Base-by-base conservation (phyloP, 2,113 vertebrate species). In the Peucedramus taeniatus region DNA sequence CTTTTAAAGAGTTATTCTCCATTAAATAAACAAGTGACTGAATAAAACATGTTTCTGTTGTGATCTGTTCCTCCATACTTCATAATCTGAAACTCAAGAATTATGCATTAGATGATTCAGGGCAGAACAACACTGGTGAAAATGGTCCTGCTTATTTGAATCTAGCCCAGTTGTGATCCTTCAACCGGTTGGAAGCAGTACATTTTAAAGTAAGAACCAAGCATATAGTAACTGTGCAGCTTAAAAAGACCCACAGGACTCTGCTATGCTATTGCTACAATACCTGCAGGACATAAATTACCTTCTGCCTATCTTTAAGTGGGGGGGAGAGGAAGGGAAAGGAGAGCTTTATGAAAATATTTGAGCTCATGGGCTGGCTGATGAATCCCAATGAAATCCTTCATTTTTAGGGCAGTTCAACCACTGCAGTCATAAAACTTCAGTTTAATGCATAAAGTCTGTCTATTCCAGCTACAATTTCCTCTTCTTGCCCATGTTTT, bases 271-370 rank as follows among this genome's bases (percentile, higher is more conserved):
- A 31, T 28, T 79, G 77, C 66, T 70, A 40, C 30, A 69, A 64
- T 39, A 54, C 15, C 15, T 60, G 8, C 30, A 35, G 37, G n/a
- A 64, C 7, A 26, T 45, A 45, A 76, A 65, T 22, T 16, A 61
- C 14, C 7, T 74, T 53, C 60, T 44, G n/a, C 15, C 20, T 53
- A 9, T 47, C 31, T 78, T 86, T 22, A n/a, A 39, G 26, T 9
- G 8, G 2, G 3, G 7, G 12, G 14, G 22, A 4, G 6, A 9
- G 17, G 20, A 31, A 3, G 3, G 44, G 35, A 26, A 69, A 49
- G n/a, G 24, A 50, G 31, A 65, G 18, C 1, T 50, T 15, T 17
- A 47, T 28, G 17, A 64, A 39, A 79, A 49, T 21, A 74, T 28
- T 64, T 16, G 17, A 31, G 6, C 8, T 59, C 11, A 64, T 2